A percentile compares a stretch with the other conserved stretches of the same genome.
These are phyloP conservation scores for Lycia hirtaria DNA, from an alignment of 2,888 invertebrate species.

Conservation along the genomic window DNA sequence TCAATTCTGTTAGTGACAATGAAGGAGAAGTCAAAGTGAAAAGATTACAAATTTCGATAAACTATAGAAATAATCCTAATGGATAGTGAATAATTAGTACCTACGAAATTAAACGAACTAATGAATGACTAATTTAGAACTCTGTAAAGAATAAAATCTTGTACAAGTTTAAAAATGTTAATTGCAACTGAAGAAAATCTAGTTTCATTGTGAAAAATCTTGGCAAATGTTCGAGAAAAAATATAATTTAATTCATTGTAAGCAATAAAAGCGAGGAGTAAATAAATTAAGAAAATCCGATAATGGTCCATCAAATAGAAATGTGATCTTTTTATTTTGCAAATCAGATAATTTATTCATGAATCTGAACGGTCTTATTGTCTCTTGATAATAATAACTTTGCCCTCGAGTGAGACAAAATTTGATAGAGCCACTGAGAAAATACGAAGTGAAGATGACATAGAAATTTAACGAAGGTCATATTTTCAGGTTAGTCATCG, in stretches of 20 bases:
- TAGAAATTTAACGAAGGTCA: too few species aligned
- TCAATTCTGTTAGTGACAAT: too few species aligned
- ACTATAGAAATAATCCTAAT: too few species aligned
- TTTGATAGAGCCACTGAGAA: slow-evolving; percentile 3
- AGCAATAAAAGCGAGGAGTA: slow-evolving; percentile 2
- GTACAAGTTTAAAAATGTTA: neutral
- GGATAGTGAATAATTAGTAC: too few species aligned
- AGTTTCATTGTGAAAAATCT: neutral
- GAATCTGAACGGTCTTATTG: slow-evolving; percentile 11
- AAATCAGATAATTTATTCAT: slow-evolving; percentile 25
- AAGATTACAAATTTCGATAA: too few species aligned
- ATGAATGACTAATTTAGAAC: too few species aligned
- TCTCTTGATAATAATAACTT: slow-evolving; percentile 23
- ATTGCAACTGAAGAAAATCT: neutral
- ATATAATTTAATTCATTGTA: neutral
- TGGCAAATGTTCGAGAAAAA: neutral
- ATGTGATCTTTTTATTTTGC: slow-evolving; percentile 11
- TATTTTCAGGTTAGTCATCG: too few species aligned
- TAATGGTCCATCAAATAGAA: slow-evolving; percentile 22
- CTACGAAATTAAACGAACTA: too few species aligned
- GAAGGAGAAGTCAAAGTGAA: too few species aligned
- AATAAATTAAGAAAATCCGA: slow-evolving; percentile 20
- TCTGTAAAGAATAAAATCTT: too few species aligned
- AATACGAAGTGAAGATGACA: slow-evolving; percentile 1
- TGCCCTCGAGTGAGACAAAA: slow-evolving; percentile 1